These are phyloP conservation scores for Psilanteris sp. DNA, from an alignment of 1,140 invertebrate species.

Conservation along the genomic window DNA sequence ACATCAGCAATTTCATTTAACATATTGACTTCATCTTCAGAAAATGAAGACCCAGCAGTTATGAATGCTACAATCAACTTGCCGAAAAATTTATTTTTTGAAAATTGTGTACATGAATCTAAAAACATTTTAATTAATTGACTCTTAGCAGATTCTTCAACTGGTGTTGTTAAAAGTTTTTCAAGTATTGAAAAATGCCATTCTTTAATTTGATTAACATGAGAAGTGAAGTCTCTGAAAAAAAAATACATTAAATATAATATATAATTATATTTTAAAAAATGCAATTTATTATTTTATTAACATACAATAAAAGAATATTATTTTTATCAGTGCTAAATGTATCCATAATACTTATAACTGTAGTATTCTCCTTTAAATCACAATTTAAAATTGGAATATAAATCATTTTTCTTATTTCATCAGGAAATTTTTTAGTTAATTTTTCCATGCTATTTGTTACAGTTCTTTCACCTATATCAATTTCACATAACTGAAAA, in stretches of 20 bases:
- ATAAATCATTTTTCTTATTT: constrained; percentile 35
- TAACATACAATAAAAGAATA: constrained; percentile 25
- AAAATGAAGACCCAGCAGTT: constrained; percentile 20
- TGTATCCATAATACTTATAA: constrained; percentile 18
- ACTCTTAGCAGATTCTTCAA: constrained; percentile 33
- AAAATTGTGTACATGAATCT: constrained; percentile 33
- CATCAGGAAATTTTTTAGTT: constrained; percentile 36
- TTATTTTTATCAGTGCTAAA: constrained; percentile 5
- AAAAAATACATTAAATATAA: constrained; percentile 4
- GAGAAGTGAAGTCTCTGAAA: constrained; percentile 45
- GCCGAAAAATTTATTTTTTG: constrained; percentile 32
- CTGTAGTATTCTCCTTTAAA: constrained; percentile 12
- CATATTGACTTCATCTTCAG: constrained; percentile 28
- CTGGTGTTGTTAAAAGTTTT: constrained; percentile 2
- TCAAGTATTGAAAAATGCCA: constrained; percentile 51
- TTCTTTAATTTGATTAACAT: constrained; percentile 54
- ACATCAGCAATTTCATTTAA: constrained; percentile 46
- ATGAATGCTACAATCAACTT: constrained; percentile 37
- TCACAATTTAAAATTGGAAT: constrained; percentile 45
- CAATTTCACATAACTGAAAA: constrained; percentile 30
- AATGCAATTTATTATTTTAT: neutral
- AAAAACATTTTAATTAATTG: constrained; percentile 45
- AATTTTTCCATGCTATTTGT: constrained; percentile 14
- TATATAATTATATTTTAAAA: too few species aligned
- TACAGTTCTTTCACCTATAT: constrained; percentile 14